Evolutionary conservation across 2,888 invertebrate species (phyloP).

Genomic region (Tribolium freemani): DNA sequence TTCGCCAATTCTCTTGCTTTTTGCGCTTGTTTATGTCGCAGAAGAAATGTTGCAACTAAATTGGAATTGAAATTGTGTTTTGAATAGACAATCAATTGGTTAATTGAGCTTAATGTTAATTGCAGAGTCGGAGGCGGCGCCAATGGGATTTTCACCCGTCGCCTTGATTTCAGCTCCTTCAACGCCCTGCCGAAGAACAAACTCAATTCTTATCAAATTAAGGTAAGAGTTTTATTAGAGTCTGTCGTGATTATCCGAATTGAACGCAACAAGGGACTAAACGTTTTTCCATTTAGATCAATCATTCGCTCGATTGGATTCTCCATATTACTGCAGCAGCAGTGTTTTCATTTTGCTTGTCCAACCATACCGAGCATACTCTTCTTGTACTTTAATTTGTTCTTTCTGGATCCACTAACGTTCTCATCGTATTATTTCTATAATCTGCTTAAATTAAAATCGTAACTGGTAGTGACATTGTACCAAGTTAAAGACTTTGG

Average conservation of each 20-base stretch:
- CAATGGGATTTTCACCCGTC: slow-evolving; percentile 93
- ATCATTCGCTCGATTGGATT: slow-evolving; percentile 30
- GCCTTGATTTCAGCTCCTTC: slow-evolving; percentile 95
- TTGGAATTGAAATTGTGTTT: neutral
- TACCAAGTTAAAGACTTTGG: neutral
- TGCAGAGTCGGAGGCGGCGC: slow-evolving; percentile 89
- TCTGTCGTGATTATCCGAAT: slow-evolving; percentile 10
- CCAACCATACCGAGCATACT: neutral
- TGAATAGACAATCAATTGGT: slow-evolving; percentile 3
- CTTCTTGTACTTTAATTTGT: neutral
- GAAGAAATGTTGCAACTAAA: neutral
- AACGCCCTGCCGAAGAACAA: slow-evolving; percentile 94
- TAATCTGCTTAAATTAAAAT: slow-evolving; percentile 14
- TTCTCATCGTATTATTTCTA: slow-evolving; percentile 3
- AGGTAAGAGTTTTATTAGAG: slow-evolving; percentile 76
- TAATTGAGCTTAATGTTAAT: slow-evolving; percentile 57
- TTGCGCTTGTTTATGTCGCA: neutral
- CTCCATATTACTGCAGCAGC: neutral
- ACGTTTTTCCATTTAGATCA: slow-evolving; percentile 24
- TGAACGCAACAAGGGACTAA: slow-evolving; percentile 11
- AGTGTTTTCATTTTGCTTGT: slow-evolving; percentile 1
- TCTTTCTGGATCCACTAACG: neutral
- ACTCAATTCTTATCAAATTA: slow-evolving; percentile 99
- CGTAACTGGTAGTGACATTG: neutral
- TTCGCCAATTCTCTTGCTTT: neutral